Conservation (phyloP, 2,888 invertebrate species). For the Molorchus minor region DNA sequence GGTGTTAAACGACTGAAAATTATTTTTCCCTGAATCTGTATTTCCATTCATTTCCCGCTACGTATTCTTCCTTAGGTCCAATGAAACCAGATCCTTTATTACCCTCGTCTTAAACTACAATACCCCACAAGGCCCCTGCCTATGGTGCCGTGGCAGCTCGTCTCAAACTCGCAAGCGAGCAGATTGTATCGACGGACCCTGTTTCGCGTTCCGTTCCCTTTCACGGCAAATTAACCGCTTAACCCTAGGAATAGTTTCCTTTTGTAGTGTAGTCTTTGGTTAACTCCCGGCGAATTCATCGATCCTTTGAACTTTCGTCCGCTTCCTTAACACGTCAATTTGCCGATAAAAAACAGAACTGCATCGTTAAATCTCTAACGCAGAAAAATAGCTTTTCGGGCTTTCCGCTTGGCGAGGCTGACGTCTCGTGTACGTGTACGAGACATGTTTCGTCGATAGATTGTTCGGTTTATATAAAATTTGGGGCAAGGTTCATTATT, state of each 20-base stretch:
- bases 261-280: conserved; percentile 45
- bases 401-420: conserved; percentile 3
- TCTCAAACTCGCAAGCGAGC: conserved; percentile 19
- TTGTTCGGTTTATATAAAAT: conserved; percentile 22
- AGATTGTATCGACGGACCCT: conserved; percentile 40
- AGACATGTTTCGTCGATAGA: conserved; percentile 14
- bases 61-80: not conserved
- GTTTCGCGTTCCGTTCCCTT: conserved; percentile 44
- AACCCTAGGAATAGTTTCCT: conserved; percentile 47
- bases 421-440: conserved; percentile 11
- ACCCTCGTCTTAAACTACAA: too few species aligned
- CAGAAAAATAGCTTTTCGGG: conserved; percentile 16
- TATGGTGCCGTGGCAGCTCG: conserved; percentile 1
- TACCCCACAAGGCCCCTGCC: too few species aligned
- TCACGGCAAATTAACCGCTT: conserved; percentile 52
- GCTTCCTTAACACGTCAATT: conserved; percentile 27
- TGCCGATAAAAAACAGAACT: conserved; percentile 20
- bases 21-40: too few species aligned
- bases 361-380: conserved; percentile 18
- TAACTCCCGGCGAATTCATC: conserved; percentile 47
- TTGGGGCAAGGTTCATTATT: conserved; percentile 16
- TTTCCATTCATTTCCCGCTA: not conserved
- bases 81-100: too few species aligned
- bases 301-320: conserved; percentile 43
- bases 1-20: too few species aligned